Base-by-base conservation (phyloP, 1,140 invertebrate species). In the Hycleus phaleratus region DNA sequence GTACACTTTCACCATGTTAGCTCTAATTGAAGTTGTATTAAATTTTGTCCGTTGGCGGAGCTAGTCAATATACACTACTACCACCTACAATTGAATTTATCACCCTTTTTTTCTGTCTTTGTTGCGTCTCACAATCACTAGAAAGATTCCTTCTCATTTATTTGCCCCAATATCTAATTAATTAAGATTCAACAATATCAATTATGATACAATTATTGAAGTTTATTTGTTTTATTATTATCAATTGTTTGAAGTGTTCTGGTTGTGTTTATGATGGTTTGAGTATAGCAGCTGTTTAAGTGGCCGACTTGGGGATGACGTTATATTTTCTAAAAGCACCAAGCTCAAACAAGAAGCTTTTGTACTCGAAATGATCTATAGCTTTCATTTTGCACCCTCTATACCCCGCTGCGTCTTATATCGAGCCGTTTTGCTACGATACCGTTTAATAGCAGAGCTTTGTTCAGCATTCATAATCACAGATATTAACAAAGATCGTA, bases 331-430 rank as follows among this genome's bases (percentile, higher is more conserved):
- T 55, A 45, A 49, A 60, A 48, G 58, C 58, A 26, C 38, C 47
- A 56, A 60, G 51, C 56, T 63, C 49, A 55, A 60, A 48, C 61
- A 47, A 48, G 49, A 38, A 59, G 53, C 59, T 56, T 65, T 66
- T 66, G 64, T 66, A 56, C 60, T 58, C 57, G 59, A 58, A 60
- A 66, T 66, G 64, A 66, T 66, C 49, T 66, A 66, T 66, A 46
- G 64, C 62, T 45, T 64, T 66, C 64, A 66, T 66, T 66, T 66
- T 48, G 60, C 42, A 38, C 51, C 51, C 48, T 50, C 46, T 25
- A 12, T 39, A 26, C 38, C 39, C 61, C 60, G 50, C 58, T 57
- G 58, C 44, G 47, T 49, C 56, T 49, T 53, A 53, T 49, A 49
- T 53, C 32, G 38, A 26, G 18, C 25, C 32, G 11, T 53, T 52